Base-by-base conservation (phyloP, 2,113 vertebrate genomes). In the Dromiciops gliroides region DNA sequence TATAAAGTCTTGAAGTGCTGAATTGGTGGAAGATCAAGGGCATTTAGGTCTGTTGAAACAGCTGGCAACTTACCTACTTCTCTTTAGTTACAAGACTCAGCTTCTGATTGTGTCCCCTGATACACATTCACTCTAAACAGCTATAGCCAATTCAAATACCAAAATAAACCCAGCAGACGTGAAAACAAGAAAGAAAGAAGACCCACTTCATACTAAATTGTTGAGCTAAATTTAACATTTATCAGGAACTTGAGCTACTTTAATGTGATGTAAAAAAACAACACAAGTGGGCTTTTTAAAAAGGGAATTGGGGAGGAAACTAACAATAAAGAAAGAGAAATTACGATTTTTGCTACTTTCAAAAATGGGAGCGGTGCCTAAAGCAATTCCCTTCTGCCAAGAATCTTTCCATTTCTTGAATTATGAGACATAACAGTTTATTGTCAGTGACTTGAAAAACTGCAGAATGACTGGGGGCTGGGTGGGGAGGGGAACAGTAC, bases 361-460 rank as follows among this genome's bases (percentile, higher is more conserved):
- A 8, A 88, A 37, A 92, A 51, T 22, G 48, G 48, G 94, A 93
- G 14, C 50, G 31, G 47, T 92, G 48, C 16, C 93, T 92, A 16
- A 22, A 92, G 93, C 23, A 3, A 60, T 51, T 4, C 26, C 90
- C 31, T 96, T 89, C 88, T 96, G 95, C 93, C 48, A 49, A 89
- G 48, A 93, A 96, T 90, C 51, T 92, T 96, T 23, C 89, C 0
- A 10, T 95, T 91, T 6, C 89, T 31, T 49, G 92, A 51, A 48
- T 94, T 52, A 67, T 1, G 50, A 88, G 52, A 88, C 31, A 14
- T n/a, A 49, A 48, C 93, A 47, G 44, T 51, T 25, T 56, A 44
- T 48, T 90, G 48, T 60, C 90, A 60, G 50, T 60, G 50, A 60
- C 90, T 48, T 93, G 91, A 48, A 93, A 90, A 89, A 49, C 50